Percentiles rank a stretch among this genome's conserved stretches.
These are phyloP conservation scores for Cyrtodaria siliqua DNA, from an alignment of 2,888 invertebrate species.

Conservation along the genomic window DNA sequence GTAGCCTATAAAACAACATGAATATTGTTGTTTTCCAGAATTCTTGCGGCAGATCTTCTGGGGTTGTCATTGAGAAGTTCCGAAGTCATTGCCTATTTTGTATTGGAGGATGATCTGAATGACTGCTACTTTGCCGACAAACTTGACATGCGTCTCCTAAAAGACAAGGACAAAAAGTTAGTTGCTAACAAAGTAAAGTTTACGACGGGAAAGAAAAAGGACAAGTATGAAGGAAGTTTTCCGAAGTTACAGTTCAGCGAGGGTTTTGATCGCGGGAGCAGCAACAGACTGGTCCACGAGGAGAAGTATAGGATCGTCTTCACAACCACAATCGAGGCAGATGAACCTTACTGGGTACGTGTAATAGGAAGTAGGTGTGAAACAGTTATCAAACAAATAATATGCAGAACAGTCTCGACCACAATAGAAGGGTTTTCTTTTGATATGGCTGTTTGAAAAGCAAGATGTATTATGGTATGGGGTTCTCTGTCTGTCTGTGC, in stretches of 20 bases:
- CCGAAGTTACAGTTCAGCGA: conserved; percentile 21
- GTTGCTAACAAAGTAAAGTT: neutral
- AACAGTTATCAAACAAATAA: no score
- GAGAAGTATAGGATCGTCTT: conserved; percentile 55
- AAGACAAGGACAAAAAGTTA: neutral
- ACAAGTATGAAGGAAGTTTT: conserved; percentile 33
- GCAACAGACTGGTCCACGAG: conserved; percentile 47
- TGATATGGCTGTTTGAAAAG: no score
- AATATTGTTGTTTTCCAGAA: conserved; percentile 25
- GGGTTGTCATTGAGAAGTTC: no score
- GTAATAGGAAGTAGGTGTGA: no score
- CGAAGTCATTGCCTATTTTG: conserved; percentile 26
- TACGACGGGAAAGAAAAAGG: neutral
- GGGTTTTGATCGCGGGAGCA: conserved; percentile 26
- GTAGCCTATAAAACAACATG: neutral
- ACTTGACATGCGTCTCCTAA: neutral
- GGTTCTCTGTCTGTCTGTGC: no score
- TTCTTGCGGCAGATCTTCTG: conserved; percentile 25
- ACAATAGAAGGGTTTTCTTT: no score
- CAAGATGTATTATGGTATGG: no score
- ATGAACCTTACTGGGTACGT: neutral
- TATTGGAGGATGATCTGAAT: conserved; percentile 51
- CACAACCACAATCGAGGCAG: conserved; percentile 17
- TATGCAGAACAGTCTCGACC: no score
- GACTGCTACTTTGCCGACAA: neutral